A percentile compares a stretch with the other conserved stretches of the same genome.
Evolutionary conservation across 2,113 vertebrate genomes (phyloP).

Genomic region (Calyptommatus sinebrachiatus): DNA sequence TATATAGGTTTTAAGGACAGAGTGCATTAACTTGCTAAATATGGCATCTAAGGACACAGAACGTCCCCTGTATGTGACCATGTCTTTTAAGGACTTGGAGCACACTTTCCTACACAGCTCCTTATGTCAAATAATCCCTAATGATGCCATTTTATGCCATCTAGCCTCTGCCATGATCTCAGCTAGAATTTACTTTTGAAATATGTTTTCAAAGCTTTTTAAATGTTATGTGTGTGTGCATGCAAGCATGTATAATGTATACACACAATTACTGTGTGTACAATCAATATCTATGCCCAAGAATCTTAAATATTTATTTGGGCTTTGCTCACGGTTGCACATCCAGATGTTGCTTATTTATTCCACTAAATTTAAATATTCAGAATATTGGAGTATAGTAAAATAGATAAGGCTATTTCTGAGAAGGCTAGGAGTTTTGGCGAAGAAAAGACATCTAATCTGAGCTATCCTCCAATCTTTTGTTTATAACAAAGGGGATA

Average conservation of each 20-base stretch:
- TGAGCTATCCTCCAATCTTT: too few relatives aligned
- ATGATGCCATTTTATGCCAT: conserved; percentile 77
- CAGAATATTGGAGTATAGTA: too few relatives aligned
- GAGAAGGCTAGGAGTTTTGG: neutral
- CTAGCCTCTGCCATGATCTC: conserved; percentile 74
- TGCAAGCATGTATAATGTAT: too few relatives aligned
- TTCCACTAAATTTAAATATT: neutral
- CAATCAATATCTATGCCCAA: conserved; percentile 46
- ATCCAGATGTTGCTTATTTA: neutral
- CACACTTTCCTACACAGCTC: conserved; percentile 62
- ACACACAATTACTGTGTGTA: neutral
- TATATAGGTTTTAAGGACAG: conserved; percentile 52
- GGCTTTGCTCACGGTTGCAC: neutral
- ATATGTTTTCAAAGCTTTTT: conserved; percentile 56
- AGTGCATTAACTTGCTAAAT: conserved; percentile 52
- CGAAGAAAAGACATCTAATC: too few relatives aligned
- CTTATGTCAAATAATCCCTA: conserved; percentile 74
- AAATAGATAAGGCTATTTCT: too few relatives aligned
- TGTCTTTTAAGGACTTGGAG: conserved; percentile 66
- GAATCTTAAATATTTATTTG: conserved; percentile 42
- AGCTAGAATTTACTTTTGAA: conserved; percentile 70
- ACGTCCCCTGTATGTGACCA: conserved; percentile 54
- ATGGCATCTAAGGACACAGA: conserved; percentile 71
- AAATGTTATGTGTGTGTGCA: neutral
- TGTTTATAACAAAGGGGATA: too few relatives aligned